Conservation (phyloP, 1,140 invertebrate genomes). For the Hermatobates lingyangjiaoensis region DNA sequence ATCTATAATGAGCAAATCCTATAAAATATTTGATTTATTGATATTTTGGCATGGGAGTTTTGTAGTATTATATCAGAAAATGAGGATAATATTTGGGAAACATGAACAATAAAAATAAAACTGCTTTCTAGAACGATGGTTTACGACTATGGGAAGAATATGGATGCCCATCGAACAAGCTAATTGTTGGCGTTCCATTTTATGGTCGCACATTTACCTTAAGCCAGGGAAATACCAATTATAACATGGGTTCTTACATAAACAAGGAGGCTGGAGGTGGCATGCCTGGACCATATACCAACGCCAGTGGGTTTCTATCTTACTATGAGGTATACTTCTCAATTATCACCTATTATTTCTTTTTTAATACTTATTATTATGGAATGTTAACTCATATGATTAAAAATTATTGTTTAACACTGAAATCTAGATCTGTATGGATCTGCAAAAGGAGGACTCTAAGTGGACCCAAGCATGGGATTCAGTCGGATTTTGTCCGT, state of each 20-base stretch:
- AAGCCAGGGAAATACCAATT: constrained; percentile 52
- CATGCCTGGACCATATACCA: constrained; percentile 60
- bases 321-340: constrained; percentile 60
- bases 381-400: not conserved
- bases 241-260: constrained; percentile 45
- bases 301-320: constrained; percentile 31
- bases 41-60: too few species aligned
- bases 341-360: not conserved
- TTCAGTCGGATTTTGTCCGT: constrained; percentile 59
- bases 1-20: too few species aligned
- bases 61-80: too few species aligned
- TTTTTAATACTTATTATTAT: not conserved
- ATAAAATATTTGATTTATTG: too few species aligned
- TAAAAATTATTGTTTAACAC: not conserved
- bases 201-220: constrained; percentile 33
- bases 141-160: constrained; percentile 65
- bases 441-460: constrained; percentile 35
- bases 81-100: too few species aligned
- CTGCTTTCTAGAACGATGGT: constrained; percentile 56
- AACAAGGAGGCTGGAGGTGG: constrained; percentile 68
- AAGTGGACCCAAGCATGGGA: constrained; percentile 71
- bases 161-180: constrained; percentile 68
- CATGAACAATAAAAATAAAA: too few species aligned
- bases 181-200: constrained; percentile 47
- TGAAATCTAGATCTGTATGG: constrained; percentile 61